phyloP scores from a whole-genome alignment of 2,888 invertebrate species.

The Euclidia mi region DNA sequence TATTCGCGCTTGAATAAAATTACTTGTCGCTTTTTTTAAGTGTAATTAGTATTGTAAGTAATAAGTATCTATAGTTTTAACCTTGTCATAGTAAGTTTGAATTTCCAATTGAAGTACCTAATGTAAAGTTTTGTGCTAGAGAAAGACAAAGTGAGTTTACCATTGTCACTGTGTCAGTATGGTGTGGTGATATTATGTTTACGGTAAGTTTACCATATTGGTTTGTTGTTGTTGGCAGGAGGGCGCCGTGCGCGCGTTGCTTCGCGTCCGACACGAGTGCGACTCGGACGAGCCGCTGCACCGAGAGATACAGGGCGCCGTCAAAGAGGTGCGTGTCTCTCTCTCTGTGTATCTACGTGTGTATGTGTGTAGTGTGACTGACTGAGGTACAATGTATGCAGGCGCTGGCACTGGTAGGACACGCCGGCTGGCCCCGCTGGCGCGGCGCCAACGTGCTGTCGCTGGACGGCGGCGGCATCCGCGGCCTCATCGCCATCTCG shows the following conservation, averaged over 20 bases:
- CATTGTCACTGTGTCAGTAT: too few relatives aligned
- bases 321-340: constrained; percentile 65
- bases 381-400: constrained; percentile 36
- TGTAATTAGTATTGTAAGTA: too few relatives aligned
- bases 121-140: too few relatives aligned
- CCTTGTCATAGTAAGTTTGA: too few relatives aligned
- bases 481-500: constrained; percentile 96
- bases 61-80: too few relatives aligned
- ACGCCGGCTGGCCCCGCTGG: constrained; percentile 92
- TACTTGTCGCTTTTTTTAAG: too few relatives aligned
- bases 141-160: too few relatives aligned
- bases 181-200: too few relatives aligned
- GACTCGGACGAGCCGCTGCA: constrained; percentile 68
- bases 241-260: constrained; percentile 91
- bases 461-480: constrained; percentile 97
- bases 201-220: too few relatives aligned
- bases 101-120: too few relatives aligned
- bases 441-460: constrained; percentile 95
- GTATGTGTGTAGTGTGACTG: background rate
- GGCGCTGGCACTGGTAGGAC: constrained; percentile 93
- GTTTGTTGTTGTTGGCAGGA: constrained; percentile 80
- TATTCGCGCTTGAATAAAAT: too few relatives aligned
- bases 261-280: constrained; percentile 86
- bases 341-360: too few relatives aligned
- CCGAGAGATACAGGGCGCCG: constrained; percentile 65